These are phyloP conservation scores for Hemiscyllium ocellatum DNA, from an alignment of 2,113 vertebrate species.

Conservation along the genomic window DNA sequence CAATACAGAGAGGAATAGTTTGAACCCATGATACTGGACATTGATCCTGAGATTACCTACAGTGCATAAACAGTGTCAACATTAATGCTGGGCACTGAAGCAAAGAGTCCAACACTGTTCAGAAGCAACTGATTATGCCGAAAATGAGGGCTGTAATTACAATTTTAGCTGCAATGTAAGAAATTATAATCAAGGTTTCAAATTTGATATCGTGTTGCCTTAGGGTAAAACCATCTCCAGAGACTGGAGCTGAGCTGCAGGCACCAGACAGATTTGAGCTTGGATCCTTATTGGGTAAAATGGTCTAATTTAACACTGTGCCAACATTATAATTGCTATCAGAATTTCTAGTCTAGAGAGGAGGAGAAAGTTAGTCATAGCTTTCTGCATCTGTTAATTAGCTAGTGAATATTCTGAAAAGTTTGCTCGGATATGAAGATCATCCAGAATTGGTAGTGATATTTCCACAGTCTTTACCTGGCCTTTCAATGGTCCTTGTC, in stretches of 20 bases:
- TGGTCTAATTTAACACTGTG: not conserved
- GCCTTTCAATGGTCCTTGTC: not conserved
- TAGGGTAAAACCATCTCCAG: not conserved
- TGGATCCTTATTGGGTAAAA: not conserved
- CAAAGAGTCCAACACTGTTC: not conserved
- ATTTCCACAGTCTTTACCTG: not conserved
- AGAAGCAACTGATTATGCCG: not conserved
- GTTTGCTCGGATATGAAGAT: not conserved
- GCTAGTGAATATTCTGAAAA: not conserved
- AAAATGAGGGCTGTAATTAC: not conserved
- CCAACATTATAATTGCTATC: not conserved
- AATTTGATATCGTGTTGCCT: not conserved
- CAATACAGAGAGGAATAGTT: not conserved
- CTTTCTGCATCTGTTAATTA: not conserved
- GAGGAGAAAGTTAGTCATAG: not conserved
- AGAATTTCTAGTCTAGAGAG: not conserved
- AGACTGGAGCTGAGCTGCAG: not conserved
- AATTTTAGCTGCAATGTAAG: not conserved
- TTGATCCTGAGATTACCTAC: not conserved
- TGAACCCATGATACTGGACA: not conserved
- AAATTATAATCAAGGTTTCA: not conserved
- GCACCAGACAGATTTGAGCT: not conserved
- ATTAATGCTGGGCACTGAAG: not conserved
- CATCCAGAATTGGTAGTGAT: not conserved
- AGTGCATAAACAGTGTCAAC: not conserved